Conservation (phyloP, 2,113 vertebrate species). For the Phylloscopus trochiloides region DNA sequence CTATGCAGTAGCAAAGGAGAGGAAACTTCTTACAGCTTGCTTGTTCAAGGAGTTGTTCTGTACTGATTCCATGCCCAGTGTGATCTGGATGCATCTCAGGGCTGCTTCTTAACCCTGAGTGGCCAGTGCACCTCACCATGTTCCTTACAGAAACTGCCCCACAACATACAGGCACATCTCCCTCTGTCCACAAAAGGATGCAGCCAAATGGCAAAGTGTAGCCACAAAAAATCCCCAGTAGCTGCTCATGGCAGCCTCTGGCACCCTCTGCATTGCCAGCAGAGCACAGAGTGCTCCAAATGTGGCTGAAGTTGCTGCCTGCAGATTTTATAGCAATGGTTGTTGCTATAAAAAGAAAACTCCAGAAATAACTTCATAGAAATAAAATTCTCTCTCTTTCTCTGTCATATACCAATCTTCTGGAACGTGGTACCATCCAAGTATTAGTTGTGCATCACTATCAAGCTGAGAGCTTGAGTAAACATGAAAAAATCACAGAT, state of each 20-base stretch:
- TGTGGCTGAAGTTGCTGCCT: neutral
- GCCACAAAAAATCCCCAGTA: neutral
- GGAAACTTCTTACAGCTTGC: neutral
- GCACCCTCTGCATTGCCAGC: neutral
- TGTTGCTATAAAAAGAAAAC: neutral
- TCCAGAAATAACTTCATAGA: neutral
- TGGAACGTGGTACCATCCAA: neutral
- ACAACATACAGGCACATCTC: neutral
- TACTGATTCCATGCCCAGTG: neutral
- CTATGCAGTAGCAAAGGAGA: neutral
- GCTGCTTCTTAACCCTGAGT: neutral
- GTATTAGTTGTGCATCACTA: neutral
- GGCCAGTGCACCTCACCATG: neutral
- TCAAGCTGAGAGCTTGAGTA: conserved; percentile 18
- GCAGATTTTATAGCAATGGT: neutral
- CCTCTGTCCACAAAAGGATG: neutral
- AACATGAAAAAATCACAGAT: conserved; percentile 24
- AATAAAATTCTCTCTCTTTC: neutral
- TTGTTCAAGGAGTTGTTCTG: neutral
- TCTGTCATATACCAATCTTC: neutral
- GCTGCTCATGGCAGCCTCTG: neutral
- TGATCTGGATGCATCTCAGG: neutral
- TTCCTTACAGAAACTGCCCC: neutral
- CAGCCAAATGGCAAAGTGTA: neutral
- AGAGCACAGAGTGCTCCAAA: neutral